Conservation (phyloP, 1,140 invertebrate genomes). For the Sarcophaga bullata region DNA sequence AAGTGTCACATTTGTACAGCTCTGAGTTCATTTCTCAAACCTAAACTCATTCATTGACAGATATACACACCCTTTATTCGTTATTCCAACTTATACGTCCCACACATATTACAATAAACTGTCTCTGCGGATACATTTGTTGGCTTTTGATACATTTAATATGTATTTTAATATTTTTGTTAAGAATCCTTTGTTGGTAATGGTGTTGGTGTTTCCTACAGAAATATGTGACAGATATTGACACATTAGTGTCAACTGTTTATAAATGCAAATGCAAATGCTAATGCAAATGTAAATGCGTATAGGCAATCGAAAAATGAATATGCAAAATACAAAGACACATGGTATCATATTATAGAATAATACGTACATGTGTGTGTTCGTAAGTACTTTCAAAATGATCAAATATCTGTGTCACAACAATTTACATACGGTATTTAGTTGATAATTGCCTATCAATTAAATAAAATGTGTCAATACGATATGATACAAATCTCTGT, state of each 20-base stretch:
- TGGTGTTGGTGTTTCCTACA: too few species aligned
- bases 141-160: slow-evolving; percentile 9
- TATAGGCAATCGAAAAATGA: background rate
- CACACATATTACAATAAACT: background rate
- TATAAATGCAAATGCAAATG: slow-evolving; percentile 29
- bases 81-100: too few species aligned
- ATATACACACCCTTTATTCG: too few species aligned
- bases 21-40: too few species aligned
- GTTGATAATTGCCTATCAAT: slow-evolving; percentile 38
- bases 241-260: slow-evolving; percentile 31
- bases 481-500: background rate
- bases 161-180: slow-evolving; percentile 18
- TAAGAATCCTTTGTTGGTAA: background rate
- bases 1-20: background rate
- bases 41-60: too few species aligned
- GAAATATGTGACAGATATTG: slow-evolving; percentile 31
- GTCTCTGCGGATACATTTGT: slow-evolving; percentile 14
- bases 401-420: background rate
- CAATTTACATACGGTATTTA: background rate
- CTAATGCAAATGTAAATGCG: slow-evolving; percentile 13
- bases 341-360: background rate
- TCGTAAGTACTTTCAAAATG: background rate
- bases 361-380: background rate
- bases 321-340: background rate
- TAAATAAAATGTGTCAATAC: background rate